Base-by-base conservation (phyloP, 2,888 invertebrate species). In the Tachina lurida region DNA sequence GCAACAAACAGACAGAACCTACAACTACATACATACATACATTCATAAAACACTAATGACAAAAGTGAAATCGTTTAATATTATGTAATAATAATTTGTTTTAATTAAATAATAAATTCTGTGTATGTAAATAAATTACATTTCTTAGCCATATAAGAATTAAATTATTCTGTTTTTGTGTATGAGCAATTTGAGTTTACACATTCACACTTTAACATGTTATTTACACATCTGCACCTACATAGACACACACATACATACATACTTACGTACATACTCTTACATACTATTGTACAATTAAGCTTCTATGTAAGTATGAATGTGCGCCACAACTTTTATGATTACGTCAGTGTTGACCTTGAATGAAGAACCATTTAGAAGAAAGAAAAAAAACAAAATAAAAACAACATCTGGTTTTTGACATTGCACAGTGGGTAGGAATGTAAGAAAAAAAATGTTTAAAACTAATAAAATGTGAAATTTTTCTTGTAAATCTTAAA, bases 261-360 rank as follows among this genome's bases (percentile, higher is more conserved):
- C 10, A 22, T 56, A 56, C 13, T 1, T 12, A 56, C 4, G 13
- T 41, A 19, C 10, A 60, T n/a, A 10, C n/a, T 8, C 3, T 31
- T 31, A 2, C 31, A 41, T 10, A 39, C n/a, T n/a, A n/a, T 13
- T 60, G 10, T 22, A 22, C 45, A 63, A 22, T 45, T 43, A 22
- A 45, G 8, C 49, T 31, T 67, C 19, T 62, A 9, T 22, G 22
- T 19, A 41, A 39, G 54, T 47, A 49, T 60, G 43, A 13, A 45
- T 63, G 45, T 63, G 45, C 10, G 22, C 0, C 31, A 31, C 31
- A 17, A 70, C 52, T 65, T 60, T 39, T 58, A 70, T 75, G 82
- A 67, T 84, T 78, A 78, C 84, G 78, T 78, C 74, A 84, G 54
- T 75, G 13, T 79, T 84, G 75, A 75, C 74, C 79, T 76, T 79